Evolutionary conservation across 2,113 vertebrate species (phyloP), one percentile per base, ranked within the genome.

Genomic region (Perca flavescens): DNA sequence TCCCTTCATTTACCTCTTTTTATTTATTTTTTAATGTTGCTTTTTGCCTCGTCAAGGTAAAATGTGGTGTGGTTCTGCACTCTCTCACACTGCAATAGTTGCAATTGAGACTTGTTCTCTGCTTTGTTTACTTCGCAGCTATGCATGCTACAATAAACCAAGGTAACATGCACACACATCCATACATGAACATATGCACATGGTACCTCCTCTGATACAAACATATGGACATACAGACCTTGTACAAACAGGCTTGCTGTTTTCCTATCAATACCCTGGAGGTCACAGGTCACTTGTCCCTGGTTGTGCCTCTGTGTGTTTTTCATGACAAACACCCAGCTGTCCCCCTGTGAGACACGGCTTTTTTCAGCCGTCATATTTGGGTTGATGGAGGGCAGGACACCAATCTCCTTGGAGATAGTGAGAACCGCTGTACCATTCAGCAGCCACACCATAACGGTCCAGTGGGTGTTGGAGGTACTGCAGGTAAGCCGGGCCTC

Each of bases 401-500:
- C 2, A n/a, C 92, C 92, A 0, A 10, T 58, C 15, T 74, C 9
- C 0, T 14, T 94, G 31, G 88, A 1, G 58, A 97, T 86, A 50
- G 93, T 96, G 82, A 97, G 91, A 0, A 93, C 82, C 25, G 91
- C 88, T 0, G 15, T 68, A 6, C 74, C 79, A 0, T 95, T 77
- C 50, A 95, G 85, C 28, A 94, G 49, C 97, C 97, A 98, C 58
- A 96, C 90, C 92, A 98, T 94, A n/a, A 95, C 86, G 0, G 57
- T 57, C 97, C 97, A 99, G 2, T 77, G 65, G 0, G 12, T 25
- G 0, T 43, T 17, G 15, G 91, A 82, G 31, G 96, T 79, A 0
- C 92, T 96, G 90, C 97, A 98, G 74, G 94, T 97, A 82, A 98
- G 96, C 0, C 69, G 91, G 6, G 95, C 96, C 71, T 95, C 89